Evolutionary conservation across 2,888 invertebrate species (phyloP).

Genomic region (Platycheirus rosarum): DNA sequence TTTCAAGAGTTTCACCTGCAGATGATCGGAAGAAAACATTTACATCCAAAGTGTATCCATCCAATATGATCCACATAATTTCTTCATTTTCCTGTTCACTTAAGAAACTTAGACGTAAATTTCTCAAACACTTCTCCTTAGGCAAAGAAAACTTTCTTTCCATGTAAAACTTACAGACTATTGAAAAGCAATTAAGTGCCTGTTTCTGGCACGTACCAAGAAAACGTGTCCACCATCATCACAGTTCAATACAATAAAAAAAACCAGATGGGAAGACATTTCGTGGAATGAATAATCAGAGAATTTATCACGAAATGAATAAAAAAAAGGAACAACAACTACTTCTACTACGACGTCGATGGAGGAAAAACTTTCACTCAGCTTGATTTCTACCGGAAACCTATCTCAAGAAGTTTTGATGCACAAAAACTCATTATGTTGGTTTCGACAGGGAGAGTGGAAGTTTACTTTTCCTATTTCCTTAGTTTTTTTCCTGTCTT

Average conservation of each 20-base stretch:
- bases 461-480: constrained; percentile 55
- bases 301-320: constrained; percentile 71
- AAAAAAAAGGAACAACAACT: constrained; percentile 36
- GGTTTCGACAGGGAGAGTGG: constrained; percentile 48
- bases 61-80: too few species aligned
- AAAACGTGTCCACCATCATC: constrained; percentile 46
- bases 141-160: constrained; percentile 1
- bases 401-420: constrained; percentile 72
- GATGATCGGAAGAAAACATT: too few species aligned
- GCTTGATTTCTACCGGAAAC: constrained; percentile 71
- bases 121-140: neutral
- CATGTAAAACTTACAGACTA: constrained; percentile 35
- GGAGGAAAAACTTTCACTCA: constrained; percentile 67
- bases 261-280: constrained; percentile 51
- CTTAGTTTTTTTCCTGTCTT: neutral
- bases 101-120: neutral
- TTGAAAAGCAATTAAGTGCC: constrained; percentile 70
- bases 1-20: too few species aligned
- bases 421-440: constrained; percentile 71
- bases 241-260: constrained; percentile 24
- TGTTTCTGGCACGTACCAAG: constrained; percentile 65
- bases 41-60: too few species aligned
- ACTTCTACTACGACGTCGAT: too few species aligned
- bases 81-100: too few species aligned
- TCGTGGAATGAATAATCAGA: constrained; percentile 69